These are phyloP conservation scores for Pseudomyrmex gracilis DNA, from an alignment of 1,140 invertebrate species.

Conservation along the genomic window DNA sequence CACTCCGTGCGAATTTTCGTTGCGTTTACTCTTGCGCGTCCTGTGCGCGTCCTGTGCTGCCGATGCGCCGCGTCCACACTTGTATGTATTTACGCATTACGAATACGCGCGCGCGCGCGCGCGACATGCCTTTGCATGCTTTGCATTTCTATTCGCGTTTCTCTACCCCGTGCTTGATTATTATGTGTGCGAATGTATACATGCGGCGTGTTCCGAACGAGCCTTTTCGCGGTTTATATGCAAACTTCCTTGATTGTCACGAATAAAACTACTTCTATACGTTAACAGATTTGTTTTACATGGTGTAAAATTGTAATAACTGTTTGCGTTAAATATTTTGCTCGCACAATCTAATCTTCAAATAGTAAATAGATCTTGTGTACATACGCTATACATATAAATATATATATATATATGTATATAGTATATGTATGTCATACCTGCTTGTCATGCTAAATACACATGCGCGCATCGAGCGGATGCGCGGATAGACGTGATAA, in stretches of 20 bases:
- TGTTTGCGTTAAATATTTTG: background rate
- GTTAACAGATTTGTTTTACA: too few species aligned
- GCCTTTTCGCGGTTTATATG: too few species aligned
- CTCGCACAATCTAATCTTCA: background rate
- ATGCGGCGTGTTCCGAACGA: too few species aligned
- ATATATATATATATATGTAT: background rate
- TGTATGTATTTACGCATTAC: background rate
- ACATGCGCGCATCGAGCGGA: slow-evolving; percentile 48
- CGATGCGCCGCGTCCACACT: background rate
- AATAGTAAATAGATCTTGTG: too few species aligned
- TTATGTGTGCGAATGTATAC: background rate
- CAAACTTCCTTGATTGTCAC: too few species aligned
- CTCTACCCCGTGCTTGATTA: slow-evolving; percentile 1
- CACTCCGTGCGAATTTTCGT: slow-evolving; percentile 1
- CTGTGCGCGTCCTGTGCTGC: background rate
- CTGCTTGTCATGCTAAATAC: slow-evolving; percentile 21
- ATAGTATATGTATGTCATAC: background rate
- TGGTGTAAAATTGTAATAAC: background rate
- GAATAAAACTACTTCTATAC: background rate
- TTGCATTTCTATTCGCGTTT: background rate
- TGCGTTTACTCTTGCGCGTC: background rate
- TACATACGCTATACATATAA: slow-evolving; percentile 3
- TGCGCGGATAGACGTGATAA: slow-evolving; percentile 51
- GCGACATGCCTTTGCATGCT: background rate
- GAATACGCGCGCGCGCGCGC: background rate